A percentile compares a stretch with the other conserved stretches of the same genome.
Evolutionary conservation across 2,113 vertebrate species (phyloP).

Genomic region (Papio anubis): DNA sequence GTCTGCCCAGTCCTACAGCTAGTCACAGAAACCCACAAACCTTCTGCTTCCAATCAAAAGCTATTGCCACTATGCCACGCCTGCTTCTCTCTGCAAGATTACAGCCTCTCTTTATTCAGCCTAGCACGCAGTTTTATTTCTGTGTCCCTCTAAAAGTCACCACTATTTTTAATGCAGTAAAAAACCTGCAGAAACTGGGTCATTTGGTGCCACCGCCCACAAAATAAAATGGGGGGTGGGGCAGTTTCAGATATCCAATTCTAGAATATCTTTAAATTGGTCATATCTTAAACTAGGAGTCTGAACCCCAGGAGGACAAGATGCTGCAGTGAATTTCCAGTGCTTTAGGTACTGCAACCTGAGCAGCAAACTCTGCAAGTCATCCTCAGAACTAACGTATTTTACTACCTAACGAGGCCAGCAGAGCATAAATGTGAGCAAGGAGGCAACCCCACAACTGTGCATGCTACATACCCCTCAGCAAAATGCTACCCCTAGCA

Average conservation of each 20-base stretch:
- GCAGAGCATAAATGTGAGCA: not conserved
- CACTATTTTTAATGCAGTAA: constrained; percentile 49
- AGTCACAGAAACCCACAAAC: not conserved
- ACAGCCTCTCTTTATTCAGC: constrained; percentile 40
- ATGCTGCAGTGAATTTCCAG: constrained; percentile 27
- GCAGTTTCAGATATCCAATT: not conserved
- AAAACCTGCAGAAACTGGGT: constrained; percentile 66
- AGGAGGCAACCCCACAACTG: not conserved
- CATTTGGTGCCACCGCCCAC: constrained; percentile 35
- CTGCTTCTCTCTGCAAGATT: constrained; percentile 3
- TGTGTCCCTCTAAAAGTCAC: constrained; percentile 52
- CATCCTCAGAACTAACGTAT: not conserved
- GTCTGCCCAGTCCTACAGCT: not conserved
- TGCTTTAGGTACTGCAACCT: constrained; percentile 18
- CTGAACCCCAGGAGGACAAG: constrained; percentile 32
- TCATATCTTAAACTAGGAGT: constrained; percentile 34
- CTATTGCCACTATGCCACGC: not conserved
- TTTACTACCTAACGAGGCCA: not conserved
- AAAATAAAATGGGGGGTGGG: not conserved
- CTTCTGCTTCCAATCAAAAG: constrained; percentile 45
- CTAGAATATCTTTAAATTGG: constrained; percentile 25
- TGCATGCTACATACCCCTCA: not conserved
- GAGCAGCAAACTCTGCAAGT: constrained; percentile 54
- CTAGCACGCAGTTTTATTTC: constrained; percentile 29
- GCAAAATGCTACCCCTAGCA: not conserved